Conservation (phyloP, 2,797 vertebrate genomes). For the Echiichthys vipera region DNA sequence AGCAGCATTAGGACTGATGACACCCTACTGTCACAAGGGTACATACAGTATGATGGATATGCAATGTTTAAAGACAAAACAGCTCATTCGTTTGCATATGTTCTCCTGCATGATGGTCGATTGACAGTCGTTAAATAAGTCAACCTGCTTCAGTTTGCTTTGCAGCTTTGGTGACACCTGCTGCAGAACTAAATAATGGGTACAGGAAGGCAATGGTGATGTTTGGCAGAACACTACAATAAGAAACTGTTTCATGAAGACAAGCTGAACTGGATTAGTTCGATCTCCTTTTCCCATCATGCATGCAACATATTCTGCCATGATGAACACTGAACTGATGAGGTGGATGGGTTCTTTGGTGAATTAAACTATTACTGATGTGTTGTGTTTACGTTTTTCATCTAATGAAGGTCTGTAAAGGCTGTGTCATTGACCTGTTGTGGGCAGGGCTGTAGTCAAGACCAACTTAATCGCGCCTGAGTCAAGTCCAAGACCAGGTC, state of each 20-base stretch:
- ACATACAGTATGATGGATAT: background rate
- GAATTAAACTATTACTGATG: background rate
- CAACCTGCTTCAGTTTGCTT: background rate
- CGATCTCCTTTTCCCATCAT: slow-evolving; percentile 3
- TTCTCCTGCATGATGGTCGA: background rate
- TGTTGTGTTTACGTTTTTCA: no score
- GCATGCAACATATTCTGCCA: background rate
- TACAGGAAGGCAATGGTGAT: background rate
- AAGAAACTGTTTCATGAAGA: background rate
- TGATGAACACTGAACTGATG: background rate
- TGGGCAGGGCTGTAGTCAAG: no score
- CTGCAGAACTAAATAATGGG: background rate
- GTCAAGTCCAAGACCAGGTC: no score
- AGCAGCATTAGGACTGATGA: no score
- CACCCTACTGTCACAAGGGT: no score
- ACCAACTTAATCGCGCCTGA: no score
- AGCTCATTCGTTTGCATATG: background rate
- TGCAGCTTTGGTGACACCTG: background rate
- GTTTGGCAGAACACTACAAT: background rate
- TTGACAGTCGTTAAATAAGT: background rate
- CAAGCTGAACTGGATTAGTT: background rate
- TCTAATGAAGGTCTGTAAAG: background rate
- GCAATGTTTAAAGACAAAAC: background rate
- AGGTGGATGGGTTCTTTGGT: background rate
- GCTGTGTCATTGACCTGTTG: background rate